Evolutionary conservation across 2,888 invertebrate genomes (phyloP).

Genomic region (Eledona agricola): DNA sequence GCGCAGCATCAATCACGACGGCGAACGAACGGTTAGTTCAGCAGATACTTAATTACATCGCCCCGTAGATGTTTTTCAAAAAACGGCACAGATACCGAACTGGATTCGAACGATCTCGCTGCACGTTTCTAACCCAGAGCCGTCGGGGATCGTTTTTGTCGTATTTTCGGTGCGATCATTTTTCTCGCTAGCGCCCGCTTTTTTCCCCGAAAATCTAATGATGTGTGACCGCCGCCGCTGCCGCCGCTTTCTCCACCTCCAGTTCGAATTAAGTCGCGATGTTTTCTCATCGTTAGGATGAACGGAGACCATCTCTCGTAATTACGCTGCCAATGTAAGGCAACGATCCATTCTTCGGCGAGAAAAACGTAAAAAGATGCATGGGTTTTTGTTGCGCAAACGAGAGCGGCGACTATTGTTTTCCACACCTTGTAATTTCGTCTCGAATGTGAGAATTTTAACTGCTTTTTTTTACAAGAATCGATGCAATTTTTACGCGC

Average conservation of each 20-base stretch:
- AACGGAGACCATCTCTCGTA: conserved; percentile 24
- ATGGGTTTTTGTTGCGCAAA: conserved; percentile 20
- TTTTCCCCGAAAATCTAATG: conserved; percentile 15
- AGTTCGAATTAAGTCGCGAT: conserved; percentile 20
- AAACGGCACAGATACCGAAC: conserved; percentile 7
- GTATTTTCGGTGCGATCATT: conserved; percentile 6
- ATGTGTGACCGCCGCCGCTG: conserved; percentile 15
- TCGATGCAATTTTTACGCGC: conserved; percentile 7
- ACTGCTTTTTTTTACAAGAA: conserved; percentile 5
- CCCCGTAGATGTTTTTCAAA: conserved; percentile 5
- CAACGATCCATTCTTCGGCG: conserved; percentile 15
- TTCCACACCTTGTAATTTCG: conserved; percentile 26
- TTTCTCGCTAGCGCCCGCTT: conserved; percentile 4
- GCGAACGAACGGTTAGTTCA: conserved; percentile 19
- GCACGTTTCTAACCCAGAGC: conserved; percentile 2
- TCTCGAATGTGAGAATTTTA: conserved; percentile 26
- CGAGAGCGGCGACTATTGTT: conserved; percentile 24
- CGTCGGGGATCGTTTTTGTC: conserved; percentile 7
- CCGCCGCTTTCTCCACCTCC: conserved; percentile 10
- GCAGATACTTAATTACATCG: conserved; percentile 17
- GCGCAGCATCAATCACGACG: conserved; percentile 18
- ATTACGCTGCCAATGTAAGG: conserved; percentile 23
- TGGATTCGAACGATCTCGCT: neutral
- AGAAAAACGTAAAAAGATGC: conserved; percentile 16
- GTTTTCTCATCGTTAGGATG: conserved; percentile 33